A percentile compares a stretch with the other conserved stretches of the same genome.
Conservation (phyloP, 2,797 vertebrate genomes). For the Onychomys arenicola region DNA sequence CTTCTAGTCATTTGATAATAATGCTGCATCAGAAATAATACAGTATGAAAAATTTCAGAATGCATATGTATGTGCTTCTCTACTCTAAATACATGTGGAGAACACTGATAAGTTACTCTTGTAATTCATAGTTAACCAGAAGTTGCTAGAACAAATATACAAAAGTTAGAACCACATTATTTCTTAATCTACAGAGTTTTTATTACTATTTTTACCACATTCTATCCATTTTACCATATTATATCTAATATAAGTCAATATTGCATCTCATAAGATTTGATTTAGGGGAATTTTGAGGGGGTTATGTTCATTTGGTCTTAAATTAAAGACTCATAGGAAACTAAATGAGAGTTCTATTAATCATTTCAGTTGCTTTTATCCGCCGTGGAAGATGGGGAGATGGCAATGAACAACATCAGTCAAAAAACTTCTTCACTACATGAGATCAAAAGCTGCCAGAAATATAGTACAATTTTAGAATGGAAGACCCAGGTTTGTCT, state of each 20-base stretch:
- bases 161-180: slow-evolving; percentile 57
- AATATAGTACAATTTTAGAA: background rate
- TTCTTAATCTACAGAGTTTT: slow-evolving; percentile 62
- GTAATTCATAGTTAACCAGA: background rate
- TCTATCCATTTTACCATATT: slow-evolving; percentile 75
- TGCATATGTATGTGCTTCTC: background rate
- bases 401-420: background rate
- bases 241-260: slow-evolving; percentile 59
- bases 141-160: slow-evolving; percentile 17
- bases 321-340: slow-evolving; percentile 67
- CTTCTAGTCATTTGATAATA: background rate
- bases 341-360: slow-evolving; percentile 47
- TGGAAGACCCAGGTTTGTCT: background rate
- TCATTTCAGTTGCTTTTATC: slow-evolving; percentile 69
- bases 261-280: background rate
- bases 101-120: background rate
- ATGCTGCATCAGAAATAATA: slow-evolving; percentile 35
- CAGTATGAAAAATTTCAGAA: slow-evolving; percentile 59
- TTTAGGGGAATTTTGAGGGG: background rate
- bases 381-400: slow-evolving; percentile 54
- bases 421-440: background rate
- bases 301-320: slow-evolving; percentile 27
- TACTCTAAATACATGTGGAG: slow-evolving; percentile 38
- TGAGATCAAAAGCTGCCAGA: background rate
- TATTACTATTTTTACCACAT: slow-evolving; percentile 70